phyloP scores from a whole-genome alignment of 2,797 vertebrate genomes.

The Sardinella longiceps region DNA sequence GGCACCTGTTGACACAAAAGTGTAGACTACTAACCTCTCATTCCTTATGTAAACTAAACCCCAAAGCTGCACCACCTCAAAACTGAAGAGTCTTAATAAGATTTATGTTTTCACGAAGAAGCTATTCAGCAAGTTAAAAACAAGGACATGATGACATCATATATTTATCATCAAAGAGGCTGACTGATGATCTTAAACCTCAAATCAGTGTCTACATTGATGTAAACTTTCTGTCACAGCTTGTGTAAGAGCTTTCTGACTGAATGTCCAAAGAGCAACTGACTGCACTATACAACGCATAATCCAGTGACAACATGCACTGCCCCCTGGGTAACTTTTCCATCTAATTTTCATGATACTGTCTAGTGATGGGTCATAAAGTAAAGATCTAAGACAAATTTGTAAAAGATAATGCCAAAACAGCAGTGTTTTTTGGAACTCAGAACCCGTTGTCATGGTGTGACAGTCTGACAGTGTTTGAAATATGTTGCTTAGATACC shows the following conservation, averaged over 20 bases:
- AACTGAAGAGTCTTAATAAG: too few relatives aligned
- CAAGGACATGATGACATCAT: neutral
- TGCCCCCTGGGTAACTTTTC: neutral
- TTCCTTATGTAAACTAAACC: neutral
- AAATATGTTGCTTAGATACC: constrained; percentile 8
- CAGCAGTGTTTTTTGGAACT: neutral
- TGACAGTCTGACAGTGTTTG: neutral
- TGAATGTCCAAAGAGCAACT: too few relatives aligned
- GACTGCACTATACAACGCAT: too few relatives aligned
- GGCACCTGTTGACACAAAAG: neutral
- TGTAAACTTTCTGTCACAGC: too few relatives aligned
- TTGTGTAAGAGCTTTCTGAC: too few relatives aligned
- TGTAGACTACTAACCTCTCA: neutral
- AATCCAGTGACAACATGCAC: neutral
- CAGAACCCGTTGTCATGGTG: neutral
- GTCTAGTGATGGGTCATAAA: too few relatives aligned
- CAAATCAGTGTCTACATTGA: neutral
- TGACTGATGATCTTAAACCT: neutral
- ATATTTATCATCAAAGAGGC: neutral
- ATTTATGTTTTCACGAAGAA: neutral
- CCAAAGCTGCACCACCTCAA: neutral
- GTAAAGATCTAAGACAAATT: too few relatives aligned
- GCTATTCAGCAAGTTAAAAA: neutral
- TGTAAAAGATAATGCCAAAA: neutral
- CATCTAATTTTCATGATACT: neutral